Evolutionary conservation across 2,888 invertebrate genomes (phyloP), one percentile per base, ranked within the genome.

Genomic region (Stratiomys singularior): DNA sequence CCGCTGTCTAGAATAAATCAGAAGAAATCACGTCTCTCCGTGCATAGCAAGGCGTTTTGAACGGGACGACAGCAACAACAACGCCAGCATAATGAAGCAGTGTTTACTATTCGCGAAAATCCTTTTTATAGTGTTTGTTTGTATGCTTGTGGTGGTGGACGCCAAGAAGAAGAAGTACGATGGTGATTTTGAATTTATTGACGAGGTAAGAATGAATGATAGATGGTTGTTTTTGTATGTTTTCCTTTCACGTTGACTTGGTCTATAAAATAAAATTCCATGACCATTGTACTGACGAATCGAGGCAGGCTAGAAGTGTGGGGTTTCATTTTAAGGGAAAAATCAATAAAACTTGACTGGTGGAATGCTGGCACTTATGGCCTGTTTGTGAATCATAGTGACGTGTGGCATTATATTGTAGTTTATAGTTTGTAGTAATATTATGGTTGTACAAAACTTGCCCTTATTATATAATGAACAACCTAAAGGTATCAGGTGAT

Each of bases 151-250:
- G 81, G 83, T 83, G 80, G 83, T 82, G 74, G 84, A 84, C 79
- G 87, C 85, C 79, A 90, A 91, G 86, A 92, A 92, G 88, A 89
- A 91, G 86, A 93, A 93, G 88, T 92, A 92, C 85, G 92, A 93
- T 85, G 93, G 92, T 79, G 93, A 93, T 86, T 93, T 93, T 85
- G 93, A 93, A 86, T 93, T 93, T 86, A 93, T 92, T 84, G 93
- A 93, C 88, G 93, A 93, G 92, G 93, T 93, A 89, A 89, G 86
- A 60, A 60, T 30, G 37, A 37, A 52, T 52, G 18, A 60, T 60
- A 7, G 60, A 60, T 18, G 60, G 11, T 52, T 52, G 18, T 56
- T 60, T 60, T 23, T 60, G 58, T 60, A 9, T 23, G n/a, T 52
- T 52, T 60, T 60, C 25, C 58, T 23, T 60, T 23, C 2, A 3